Percentiles rank a stretch among this genome's conserved stretches.
phyloP scores from a whole-genome alignment of 1,140 invertebrate species.

The Delia radicum region DNA sequence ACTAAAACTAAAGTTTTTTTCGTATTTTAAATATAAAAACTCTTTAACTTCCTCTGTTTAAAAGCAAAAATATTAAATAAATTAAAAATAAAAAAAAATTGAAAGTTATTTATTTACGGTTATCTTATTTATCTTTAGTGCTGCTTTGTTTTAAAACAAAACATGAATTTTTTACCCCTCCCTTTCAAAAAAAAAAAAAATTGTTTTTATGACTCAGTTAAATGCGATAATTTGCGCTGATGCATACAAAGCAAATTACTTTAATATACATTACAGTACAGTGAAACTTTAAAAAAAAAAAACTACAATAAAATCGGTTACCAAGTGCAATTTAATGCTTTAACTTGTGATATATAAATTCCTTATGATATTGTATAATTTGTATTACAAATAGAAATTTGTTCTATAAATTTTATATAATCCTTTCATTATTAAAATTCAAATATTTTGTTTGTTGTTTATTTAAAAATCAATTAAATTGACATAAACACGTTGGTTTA shows the following conservation, averaged over 20 bases:
- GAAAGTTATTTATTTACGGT: neutral
- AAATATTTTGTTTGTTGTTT: neutral
- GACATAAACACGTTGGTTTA: neutral
- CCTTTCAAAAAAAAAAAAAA: too few species aligned
- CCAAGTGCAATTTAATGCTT: neutral
- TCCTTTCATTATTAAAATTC: neutral
- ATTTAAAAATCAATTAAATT: neutral
- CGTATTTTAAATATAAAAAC: too few species aligned
- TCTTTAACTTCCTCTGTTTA: too few species aligned
- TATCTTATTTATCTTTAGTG: too few species aligned
- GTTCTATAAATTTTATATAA: neutral
- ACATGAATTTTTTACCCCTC: too few species aligned
- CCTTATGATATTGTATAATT: neutral
- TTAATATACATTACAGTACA: neutral
- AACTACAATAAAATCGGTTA: neutral
- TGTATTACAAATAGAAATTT: neutral
- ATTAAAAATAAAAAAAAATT: neutral
- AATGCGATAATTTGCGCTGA: constrained; percentile 7
- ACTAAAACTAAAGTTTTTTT: too few species aligned
- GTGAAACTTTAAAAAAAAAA: neutral
- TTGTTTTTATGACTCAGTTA: constrained; percentile 1
- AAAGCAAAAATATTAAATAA: neutral
- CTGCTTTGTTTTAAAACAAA: too few species aligned
- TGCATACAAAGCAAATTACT: neutral
- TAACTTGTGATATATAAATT: neutral